Conservation (phyloP, 2,113 vertebrate species). For the Seriola rivoliana region DNA sequence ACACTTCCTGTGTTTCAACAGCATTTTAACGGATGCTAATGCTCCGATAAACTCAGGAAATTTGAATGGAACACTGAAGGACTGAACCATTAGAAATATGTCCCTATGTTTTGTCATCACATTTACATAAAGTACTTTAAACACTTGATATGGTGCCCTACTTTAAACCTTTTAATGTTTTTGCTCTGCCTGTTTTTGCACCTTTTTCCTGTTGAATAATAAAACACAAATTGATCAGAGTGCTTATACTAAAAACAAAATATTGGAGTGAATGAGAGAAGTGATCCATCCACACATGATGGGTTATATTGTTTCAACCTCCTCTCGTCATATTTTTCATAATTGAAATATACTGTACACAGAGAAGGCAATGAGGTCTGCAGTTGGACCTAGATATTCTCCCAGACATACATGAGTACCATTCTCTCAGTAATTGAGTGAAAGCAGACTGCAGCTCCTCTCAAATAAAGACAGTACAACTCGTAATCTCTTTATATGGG, state of each 20-base stretch:
- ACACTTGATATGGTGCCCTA: background rate
- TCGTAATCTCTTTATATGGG: slow-evolving; percentile 63
- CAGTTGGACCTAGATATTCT: slow-evolving; percentile 9
- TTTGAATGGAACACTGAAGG: background rate
- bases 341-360: background rate
- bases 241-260: background rate
- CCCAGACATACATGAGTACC: background rate
- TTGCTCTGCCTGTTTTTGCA: background rate
- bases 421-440: slow-evolving; percentile 12
- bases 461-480: slow-evolving; percentile 62
- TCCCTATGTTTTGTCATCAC: background rate
- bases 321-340: background rate
- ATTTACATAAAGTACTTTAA: background rate
- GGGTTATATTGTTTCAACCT: background rate
- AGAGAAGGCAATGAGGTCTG: background rate
- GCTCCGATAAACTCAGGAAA: background rate
- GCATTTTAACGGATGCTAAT: background rate
- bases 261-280: background rate
- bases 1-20: slow-evolving; percentile 5
- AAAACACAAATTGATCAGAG: no score
- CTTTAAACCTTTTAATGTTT: background rate
- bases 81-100: background rate
- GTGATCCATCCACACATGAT: background rate
- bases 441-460: slow-evolving; percentile 3
- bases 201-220: background rate